Percentiles rank a stretch among this genome's conserved stretches.
These are phyloP conservation scores for Hyles lineata DNA, from an alignment of 2,888 invertebrate species.

Conservation along the genomic window DNA sequence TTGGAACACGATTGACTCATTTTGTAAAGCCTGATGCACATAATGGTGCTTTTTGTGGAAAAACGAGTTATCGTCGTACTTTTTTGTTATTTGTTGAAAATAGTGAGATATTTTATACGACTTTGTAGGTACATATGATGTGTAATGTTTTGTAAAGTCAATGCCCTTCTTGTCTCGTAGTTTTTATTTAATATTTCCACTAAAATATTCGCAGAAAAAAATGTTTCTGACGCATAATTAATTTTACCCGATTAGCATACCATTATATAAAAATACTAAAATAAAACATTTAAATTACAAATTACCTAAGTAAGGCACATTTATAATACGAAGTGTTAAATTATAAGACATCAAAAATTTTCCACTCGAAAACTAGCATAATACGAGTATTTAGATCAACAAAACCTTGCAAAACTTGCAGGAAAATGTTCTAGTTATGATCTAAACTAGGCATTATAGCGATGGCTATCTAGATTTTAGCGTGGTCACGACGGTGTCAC, in stretches of 20 bases:
- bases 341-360: neutral
- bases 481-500: constrained; percentile 51
- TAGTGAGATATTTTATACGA: neutral
- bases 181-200: neutral
- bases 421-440: constrained; percentile 31
- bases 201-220: neutral
- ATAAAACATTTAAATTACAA: neutral
- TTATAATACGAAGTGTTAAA: neutral
- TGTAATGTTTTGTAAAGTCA: constrained; percentile 3
- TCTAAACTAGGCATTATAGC: constrained; percentile 29
- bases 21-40: constrained; percentile 20
- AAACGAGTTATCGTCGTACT: constrained; percentile 18
- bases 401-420: constrained; percentile 28
- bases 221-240: too few relatives aligned
- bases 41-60: constrained; percentile 38
- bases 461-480: constrained; percentile 47
- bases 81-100: constrained; percentile 8
- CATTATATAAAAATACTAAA: neutral
- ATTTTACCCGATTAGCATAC: neutral
- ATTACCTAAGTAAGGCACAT: neutral
- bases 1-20: constrained; percentile 40
- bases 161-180: constrained; percentile 3
- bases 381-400: constrained; percentile 20
- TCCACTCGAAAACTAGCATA: constrained; percentile 13
- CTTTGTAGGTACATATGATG: neutral